Base-by-base conservation (phyloP, 2,888 invertebrate genomes). In the Latrodectus elegans region DNA sequence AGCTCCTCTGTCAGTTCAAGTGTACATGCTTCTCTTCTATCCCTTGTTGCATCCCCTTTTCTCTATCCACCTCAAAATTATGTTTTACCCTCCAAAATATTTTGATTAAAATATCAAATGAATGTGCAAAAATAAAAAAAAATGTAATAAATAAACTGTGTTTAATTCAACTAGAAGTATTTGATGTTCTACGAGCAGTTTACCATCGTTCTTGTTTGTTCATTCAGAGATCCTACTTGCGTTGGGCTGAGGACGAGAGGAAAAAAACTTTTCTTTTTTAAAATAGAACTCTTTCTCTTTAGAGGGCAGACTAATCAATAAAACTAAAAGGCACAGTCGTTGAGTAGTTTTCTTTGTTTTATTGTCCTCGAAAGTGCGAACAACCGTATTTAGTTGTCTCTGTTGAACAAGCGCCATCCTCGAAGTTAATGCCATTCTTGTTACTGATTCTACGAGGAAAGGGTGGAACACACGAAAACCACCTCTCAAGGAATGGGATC, bases 261-360 rank as follows among this genome's bases (percentile, higher is more conserved):
- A 38, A 38, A 38, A 38, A 38, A 38, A 38, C 2, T 38, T 38
- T 38, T 6, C 6, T 38, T 38, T 38, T 38, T 38, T 38, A 38
- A 38, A 38, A 38, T 38, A 38, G 38, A 38, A 38, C 38, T 38
- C 38, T 38, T 22, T 22, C 1, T 38, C 38, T 68, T 68, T 68
- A 12, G 26, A 68, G 49, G 67, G 53, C n/a, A 65, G 73, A 55
- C 75, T 82, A 74, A 82, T 82, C 82, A 82, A 82, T 82, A 82
- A 82, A 82, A 75, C 75, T 75, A 82, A 75, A 82, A 82, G 38
- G 75, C 67, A 75, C 81, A 73, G 73, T 51, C 81, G 81, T 81
- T 81, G 81, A 81, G 73, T 73, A 72, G 67, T 74, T 81, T 73
- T 73, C 73, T 81, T 81, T 81, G 81, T 81, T 73, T 78, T 52